Percentiles rank a stretch among this genome's conserved stretches.
Conservation (phyloP, 2,888 invertebrate genomes). For the Lacanobia wlatinum region DNA sequence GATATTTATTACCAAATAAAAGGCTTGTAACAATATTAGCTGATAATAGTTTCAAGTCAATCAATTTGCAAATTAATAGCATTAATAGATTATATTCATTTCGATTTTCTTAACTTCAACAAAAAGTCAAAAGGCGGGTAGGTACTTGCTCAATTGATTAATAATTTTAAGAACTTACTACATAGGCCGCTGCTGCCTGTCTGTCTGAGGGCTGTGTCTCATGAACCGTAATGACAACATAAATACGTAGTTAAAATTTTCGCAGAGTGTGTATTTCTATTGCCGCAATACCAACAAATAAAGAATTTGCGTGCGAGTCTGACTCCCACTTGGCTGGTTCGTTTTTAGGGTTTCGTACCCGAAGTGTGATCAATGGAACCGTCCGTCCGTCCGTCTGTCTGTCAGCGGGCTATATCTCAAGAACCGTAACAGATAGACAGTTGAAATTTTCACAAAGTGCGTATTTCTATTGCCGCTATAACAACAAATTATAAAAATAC, state of each 20-base stretch:
- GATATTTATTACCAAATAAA: slow-evolving; percentile 8
- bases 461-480: too few relatives aligned
- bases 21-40: slow-evolving; percentile 29
- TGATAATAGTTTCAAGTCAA: not conserved
- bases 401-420: too few relatives aligned
- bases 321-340: not conserved
- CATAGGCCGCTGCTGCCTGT: too few relatives aligned
- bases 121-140: not conserved
- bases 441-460: too few relatives aligned
- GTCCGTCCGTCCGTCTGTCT: too few relatives aligned
- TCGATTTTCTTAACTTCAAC: not conserved
- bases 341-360: too few relatives aligned
- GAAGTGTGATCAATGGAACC: too few relatives aligned
- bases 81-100: slow-evolving; percentile 5
- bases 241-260: too few relatives aligned
- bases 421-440: too few relatives aligned
- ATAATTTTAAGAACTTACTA: not conserved
- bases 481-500: too few relatives aligned
- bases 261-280: too few relatives aligned
- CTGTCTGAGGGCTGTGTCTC: not conserved
- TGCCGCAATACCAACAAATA: not conserved
- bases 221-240: not conserved
- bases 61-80: not conserved
- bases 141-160: not conserved
- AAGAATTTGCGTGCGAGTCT: too few relatives aligned